Evolutionary conservation across 2,113 vertebrate species (phyloP).

Genomic region (Plecotus auritus): DNA sequence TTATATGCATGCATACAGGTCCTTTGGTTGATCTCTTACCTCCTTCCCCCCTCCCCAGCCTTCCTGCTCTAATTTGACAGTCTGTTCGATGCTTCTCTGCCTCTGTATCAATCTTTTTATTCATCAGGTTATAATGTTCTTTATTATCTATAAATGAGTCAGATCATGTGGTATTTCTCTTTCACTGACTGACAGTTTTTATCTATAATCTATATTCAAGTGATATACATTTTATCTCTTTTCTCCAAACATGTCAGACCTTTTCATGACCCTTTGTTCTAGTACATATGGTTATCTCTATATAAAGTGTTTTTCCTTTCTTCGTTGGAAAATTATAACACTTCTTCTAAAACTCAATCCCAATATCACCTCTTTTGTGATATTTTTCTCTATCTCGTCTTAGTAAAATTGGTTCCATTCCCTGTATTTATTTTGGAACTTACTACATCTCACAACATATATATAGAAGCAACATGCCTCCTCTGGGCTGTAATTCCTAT

Average conservation of each 20-base stretch:
- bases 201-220: not conserved
- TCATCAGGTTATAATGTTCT: no score
- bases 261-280: not conserved
- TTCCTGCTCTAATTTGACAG: no score
- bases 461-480: not conserved
- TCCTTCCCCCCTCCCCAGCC: no score
- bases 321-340: not conserved
- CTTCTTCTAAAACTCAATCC: not conserved
- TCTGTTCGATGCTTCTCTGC: no score
- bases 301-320: not conserved
- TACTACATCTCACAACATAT: not conserved
- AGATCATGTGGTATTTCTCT: no score
- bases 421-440: not conserved
- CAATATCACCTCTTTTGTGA: not conserved
- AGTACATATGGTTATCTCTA: not conserved
- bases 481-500: not conserved
- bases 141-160: no score
- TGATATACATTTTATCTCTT: not conserved
- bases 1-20: no score
- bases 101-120: no score
- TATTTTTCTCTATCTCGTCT: not conserved
- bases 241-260: not conserved
- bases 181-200: not conserved
- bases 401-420: not conserved
- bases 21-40: no score